Evolutionary conservation across 2,113 vertebrate genomes (phyloP), one percentile per base, ranked within the genome.

Genomic region (Morone chrysops): DNA sequence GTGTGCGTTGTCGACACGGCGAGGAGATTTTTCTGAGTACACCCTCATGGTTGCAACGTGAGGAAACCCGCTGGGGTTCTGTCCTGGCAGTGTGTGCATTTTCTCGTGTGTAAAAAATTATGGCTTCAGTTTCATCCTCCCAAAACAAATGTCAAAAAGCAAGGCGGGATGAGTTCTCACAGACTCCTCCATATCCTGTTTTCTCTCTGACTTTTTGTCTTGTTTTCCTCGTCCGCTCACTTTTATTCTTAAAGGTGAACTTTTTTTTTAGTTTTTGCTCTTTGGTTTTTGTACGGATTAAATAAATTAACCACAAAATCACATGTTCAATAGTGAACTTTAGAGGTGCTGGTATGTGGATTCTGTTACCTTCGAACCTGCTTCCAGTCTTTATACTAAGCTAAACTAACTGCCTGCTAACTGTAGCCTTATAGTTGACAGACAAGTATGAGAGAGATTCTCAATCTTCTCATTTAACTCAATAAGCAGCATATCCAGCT

Each of bases 1-100:
- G 70, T 4, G 57, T 69, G 51, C 0, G 45, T 45, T 70, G 76
- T 66, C 51, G 54, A 72, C 74, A 73, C 25, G 48, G n/a, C 62
- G 6, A 48, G 54, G 78, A 5, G 50, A 63, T 79, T 83, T 79
- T 83, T 80, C 17, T 90, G 84, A 94, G 89, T 88, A 70, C 73
- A 67, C 75, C 81, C 63, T 83, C 75, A 83, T 78, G 90, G 75
- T 73, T 71, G 68, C 82, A 81, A 78, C 18, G 38, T 56, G 78
- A 90, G 73, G 56, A 88, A 75, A 68, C 67, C 41, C 76, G 53
- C 68, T 40, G 48, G 70, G 77, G 68, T 78, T 31, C 68, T 36
- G 63, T 81, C 31, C 73, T 59, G n/a, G 62, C 61, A 78, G 31
- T 57, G 48, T 78, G 51, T 13, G 18, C 50, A 57, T 53, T 54